Base-by-base conservation (phyloP, 2,113 vertebrate species). In the Okapia johnstoni region DNA sequence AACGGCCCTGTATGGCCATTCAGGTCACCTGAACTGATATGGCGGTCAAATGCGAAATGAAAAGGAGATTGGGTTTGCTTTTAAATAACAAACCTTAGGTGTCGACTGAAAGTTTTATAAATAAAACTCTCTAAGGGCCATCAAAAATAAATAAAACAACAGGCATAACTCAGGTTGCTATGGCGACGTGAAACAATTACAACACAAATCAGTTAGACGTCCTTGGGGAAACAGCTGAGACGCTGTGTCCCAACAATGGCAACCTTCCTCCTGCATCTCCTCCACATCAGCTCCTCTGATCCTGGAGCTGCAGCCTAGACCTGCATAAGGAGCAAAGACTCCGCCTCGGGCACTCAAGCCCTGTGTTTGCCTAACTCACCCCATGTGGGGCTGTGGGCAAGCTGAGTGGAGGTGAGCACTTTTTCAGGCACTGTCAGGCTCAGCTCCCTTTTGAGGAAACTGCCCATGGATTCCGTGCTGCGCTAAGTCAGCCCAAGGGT, bases 311-410 rank as follows among this genome's bases (percentile, higher is more conserved):
- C 26, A 66, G 55, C 40, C 33, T 15, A 9, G 43, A 43, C 19
- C 40, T 21, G 8, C 11, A 14, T 5, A 2, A 52, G 70, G 28
- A 40, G 63, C 40, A 26, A 8, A 26, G 17, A 2, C 30, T 54
- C 1, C 0, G 16, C 55, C 61, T 57, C 1, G 12, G 33, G 58
- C 5, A 50, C 84, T 14, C 0, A 1, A 73, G 60, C 23, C 70
- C 33, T 6, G 6, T 2, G 13, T 52, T 21, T 17, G 17, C 46
- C 40, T 80, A 77, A 25, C 30, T 40, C 40, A 60, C 4, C 25
- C 40, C 23, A 9, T 1, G 6, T 17, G 43, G 8, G 30, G 11
- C 46, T 17, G 40, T 11, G 36, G 60, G 36, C 14, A 15, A n/a
- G 70, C 33, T 6, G 2, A 25, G 73, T 15, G 43, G 43, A 46